A percentile compares a stretch with the other conserved stretches of the same genome.
Conservation (phyloP, 2,113 vertebrate species). For the Chitala chitala region DNA sequence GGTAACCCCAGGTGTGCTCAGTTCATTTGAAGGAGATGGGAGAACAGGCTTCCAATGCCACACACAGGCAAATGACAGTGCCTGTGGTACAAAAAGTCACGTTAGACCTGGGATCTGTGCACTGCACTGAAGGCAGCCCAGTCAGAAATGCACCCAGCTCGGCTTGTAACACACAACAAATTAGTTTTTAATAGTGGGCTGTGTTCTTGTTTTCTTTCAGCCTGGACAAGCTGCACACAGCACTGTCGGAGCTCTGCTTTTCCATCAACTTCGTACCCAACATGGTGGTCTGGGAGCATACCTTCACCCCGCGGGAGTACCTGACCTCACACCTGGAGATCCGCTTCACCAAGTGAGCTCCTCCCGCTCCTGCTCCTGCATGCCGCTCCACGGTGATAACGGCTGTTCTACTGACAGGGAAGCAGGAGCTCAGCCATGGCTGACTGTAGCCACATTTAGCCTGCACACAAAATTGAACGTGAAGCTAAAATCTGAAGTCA, state of each 20-base stretch:
- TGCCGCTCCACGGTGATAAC: background rate
- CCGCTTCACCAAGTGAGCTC: slow-evolving; percentile 93
- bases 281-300: slow-evolving; percentile 97
- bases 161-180: slow-evolving; percentile 29
- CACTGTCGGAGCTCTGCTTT: slow-evolving; percentile 97
- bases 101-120: background rate
- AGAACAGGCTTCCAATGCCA: background rate
- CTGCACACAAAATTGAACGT: too few species aligned
- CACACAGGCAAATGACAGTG: background rate
- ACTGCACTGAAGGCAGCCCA: slow-evolving; percentile 13
- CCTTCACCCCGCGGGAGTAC: slow-evolving; percentile 95
- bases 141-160: background rate
- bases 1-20: background rate
- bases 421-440: too few species aligned
- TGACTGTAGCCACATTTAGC: too few species aligned
- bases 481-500: too few species aligned
- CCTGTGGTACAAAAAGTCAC: background rate
- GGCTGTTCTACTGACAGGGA: background rate
- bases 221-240: slow-evolving; percentile 98
- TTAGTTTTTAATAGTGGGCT: slow-evolving; percentile 33
- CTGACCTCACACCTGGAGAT: slow-evolving; percentile 98
- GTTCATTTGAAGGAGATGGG: background rate
- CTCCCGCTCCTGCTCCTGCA: background rate
- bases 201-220: slow-evolving; percentile 50
- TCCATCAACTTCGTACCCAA: slow-evolving; percentile 99